Evolutionary conservation across 2,888 invertebrate genomes (phyloP), one percentile per base, ranked within the genome.

Genomic region (Polydrusus pterygomalis): DNA sequence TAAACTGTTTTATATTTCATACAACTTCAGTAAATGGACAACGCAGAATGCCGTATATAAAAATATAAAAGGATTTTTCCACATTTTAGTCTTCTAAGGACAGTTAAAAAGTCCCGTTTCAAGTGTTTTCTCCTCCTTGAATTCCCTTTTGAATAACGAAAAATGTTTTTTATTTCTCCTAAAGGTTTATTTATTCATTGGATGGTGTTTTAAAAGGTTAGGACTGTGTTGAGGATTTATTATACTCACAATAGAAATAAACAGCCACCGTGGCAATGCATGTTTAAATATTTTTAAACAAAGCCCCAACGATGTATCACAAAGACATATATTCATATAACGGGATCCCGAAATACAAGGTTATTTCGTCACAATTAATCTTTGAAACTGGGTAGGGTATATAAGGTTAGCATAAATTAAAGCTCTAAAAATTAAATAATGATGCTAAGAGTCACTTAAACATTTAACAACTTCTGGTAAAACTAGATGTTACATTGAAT

Each of bases 41-140:
- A 43, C 49, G 45, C 40, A 58, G 38, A 72, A 72, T 30, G 38
- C 64, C 58, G 38, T 47, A 63, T 64, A 38, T 56, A 40, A 72
- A 72, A 72, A 65, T 45, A 65, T 65, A 72, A 65, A 72, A 65
- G 65, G 58, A 72, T 72, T 72, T 70, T 58, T 65, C 72, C 71
- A 71, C 71, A 54, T 64, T 71, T 71, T 71, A 54, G 45, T 58
- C 69, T 25, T 40, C 15, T 25, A 69, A 69, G 58, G 56, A 69
- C 58, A 69, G 56, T 58, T 56, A 69, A 69, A 56, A 69, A 56
- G 51, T 68, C 43, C 45, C 69, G 45, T 58, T 69, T 69, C 25
- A 69, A 69, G 69, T 65, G 65, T 65, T 65, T 47, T 51, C 51
- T 49, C 51, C 51, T 69, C 56, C 69, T 49, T 25, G 30, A 69